Conservation (phyloP, 2,888 invertebrate species). For the Iselma pallidipennis region DNA sequence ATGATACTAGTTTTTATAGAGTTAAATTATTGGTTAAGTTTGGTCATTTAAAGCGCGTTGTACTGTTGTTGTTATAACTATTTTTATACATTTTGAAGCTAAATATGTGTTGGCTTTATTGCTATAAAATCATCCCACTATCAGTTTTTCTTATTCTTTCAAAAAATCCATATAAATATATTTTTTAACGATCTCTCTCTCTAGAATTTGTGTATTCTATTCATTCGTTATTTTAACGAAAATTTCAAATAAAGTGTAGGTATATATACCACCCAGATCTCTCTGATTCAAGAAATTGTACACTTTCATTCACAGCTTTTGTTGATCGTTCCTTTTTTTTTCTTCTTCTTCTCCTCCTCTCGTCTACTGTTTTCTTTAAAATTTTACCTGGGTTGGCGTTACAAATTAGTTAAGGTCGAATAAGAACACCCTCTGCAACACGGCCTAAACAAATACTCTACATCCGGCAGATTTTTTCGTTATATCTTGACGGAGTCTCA, state of each 20-base stretch:
- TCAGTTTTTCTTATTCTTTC: constrained; percentile 25
- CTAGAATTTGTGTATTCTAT: neutral
- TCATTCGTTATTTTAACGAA: neutral
- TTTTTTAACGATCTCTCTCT: constrained; percentile 2
- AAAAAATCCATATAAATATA: too few relatives aligned
- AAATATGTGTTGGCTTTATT: constrained; percentile 34
- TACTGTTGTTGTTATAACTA: constrained; percentile 51
- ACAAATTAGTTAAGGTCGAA: constrained; percentile 51
- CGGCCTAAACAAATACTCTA: constrained; percentile 52
- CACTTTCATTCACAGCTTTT: constrained; percentile 47
- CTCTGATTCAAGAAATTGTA: constrained; percentile 10
- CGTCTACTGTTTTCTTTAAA: neutral
- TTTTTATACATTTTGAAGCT: constrained; percentile 47
- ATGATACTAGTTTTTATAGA: constrained; percentile 58
- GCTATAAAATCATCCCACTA: constrained; percentile 39
- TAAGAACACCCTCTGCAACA: constrained; percentile 42
- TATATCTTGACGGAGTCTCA: constrained; percentile 37
- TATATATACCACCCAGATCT: neutral
- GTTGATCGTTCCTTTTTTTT: too few relatives aligned
- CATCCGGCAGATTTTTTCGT: constrained; percentile 48
- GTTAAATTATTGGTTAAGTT: constrained; percentile 57
- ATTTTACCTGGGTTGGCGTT: constrained; percentile 51
- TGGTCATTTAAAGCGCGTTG: constrained; percentile 50
- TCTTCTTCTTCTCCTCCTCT: constrained; percentile 25
- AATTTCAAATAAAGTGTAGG: neutral